A percentile compares a stretch with the other conserved stretches of the same genome.
Evolutionary conservation across 1,140 invertebrate genomes (phyloP).

Genomic region (Drosophila triauraria): DNA sequence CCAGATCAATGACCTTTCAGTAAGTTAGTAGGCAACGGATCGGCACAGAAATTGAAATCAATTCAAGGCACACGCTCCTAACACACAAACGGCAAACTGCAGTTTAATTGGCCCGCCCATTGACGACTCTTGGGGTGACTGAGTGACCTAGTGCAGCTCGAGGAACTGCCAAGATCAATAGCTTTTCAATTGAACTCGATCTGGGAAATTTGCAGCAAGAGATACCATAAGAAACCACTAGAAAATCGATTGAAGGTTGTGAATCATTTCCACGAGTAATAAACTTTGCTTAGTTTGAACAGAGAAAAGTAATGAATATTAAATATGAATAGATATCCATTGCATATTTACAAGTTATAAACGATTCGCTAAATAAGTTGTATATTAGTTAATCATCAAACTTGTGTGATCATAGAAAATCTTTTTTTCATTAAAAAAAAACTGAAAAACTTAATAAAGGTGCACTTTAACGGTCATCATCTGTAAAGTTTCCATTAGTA

Average conservation of each 20-base stretch:
- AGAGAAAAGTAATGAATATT: background rate
- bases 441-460: too few relatives aligned
- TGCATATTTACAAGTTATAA: too few relatives aligned
- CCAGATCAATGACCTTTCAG: constrained; percentile 52
- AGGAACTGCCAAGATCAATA: constrained; percentile 68
- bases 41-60: constrained; percentile 46
- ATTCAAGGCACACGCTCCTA: constrained; percentile 59
- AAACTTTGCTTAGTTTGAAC: background rate
- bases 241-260: constrained; percentile 1
- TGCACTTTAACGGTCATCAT: too few relatives aligned
- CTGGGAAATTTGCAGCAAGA: constrained; percentile 1
- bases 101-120: constrained; percentile 60
- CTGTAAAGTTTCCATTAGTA: too few relatives aligned
- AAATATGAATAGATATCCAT: background rate
- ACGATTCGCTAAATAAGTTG: too few relatives aligned
- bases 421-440: too few relatives aligned
- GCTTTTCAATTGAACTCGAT: constrained; percentile 62
- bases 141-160: constrained; percentile 68
- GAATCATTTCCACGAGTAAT: background rate
- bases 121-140: constrained; percentile 66
- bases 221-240: background rate
- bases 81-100: constrained; percentile 53
- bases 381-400: background rate
- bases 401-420: background rate
- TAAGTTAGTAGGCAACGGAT: constrained; percentile 72